Base-by-base conservation (phyloP, 2,113 vertebrate genomes). In the Zosterops japonicus region DNA sequence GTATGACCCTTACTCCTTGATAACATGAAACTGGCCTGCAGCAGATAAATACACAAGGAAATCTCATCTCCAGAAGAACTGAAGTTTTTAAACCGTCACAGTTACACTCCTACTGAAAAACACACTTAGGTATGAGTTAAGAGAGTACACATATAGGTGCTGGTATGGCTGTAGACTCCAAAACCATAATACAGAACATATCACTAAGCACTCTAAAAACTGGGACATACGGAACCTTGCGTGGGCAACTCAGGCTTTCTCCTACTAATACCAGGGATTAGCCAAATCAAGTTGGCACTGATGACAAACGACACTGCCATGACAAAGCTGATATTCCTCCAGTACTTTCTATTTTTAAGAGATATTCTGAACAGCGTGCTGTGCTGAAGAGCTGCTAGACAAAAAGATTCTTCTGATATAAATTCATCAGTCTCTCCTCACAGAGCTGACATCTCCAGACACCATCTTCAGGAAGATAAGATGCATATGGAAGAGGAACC, bases 271-370 rank as follows among this genome's bases (percentile, higher is more conserved):
- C 14, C 8, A 6, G 50, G 35, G 19, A 82, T 87, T 50, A 86
- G 67, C 46, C 68, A 84, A 74, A 56, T 25, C 39, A 75, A 53
- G 50, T 25, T 28, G 5, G 42, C 63, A 52, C 27, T 14, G 29
- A 77, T 70, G 47, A 77, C 25, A 74, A 83, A 77, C 0, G 4
- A 24, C 55, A 39, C 24, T 0, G 0, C 50, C 2, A 0, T 68
- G 65, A 87, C 59, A 42, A 55, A 74, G 86, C 52, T 70, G 76
- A 33, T 75, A 71, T n/a, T 87, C 52, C 41, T 74, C 70, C 61
- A 81, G 77, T 36, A 46, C 77, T 60, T 92, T 70, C 85, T 94
- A 57, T 85, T 94, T 94, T 85, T 76, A 81, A 75, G 53, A 88
- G 74, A 68, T 20, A 75, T 12, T 41, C 53, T 69, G 50, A 82